These are phyloP conservation scores for Danio jaintianensis DNA, from an alignment of 2,797 vertebrate species.

Conservation along the genomic window DNA sequence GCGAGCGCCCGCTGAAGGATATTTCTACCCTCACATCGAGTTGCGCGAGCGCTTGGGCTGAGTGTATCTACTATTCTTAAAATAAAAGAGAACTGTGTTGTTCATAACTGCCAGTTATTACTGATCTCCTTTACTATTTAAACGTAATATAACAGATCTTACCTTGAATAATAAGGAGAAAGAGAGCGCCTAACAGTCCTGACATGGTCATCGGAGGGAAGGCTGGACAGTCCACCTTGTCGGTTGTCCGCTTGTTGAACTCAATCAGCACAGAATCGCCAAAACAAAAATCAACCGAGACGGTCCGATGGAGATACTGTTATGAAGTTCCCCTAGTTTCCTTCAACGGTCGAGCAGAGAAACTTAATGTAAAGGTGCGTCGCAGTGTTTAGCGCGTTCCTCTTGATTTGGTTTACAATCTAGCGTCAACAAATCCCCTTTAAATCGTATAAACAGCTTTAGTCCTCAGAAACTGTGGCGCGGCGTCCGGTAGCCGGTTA, in stretches of 20 bases:
- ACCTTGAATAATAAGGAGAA: constrained; percentile 70
- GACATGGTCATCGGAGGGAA: constrained; percentile 26
- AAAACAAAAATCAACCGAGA: neutral
- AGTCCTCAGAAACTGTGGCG: neutral
- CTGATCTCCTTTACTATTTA: constrained; percentile 43
- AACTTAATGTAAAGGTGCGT: constrained; percentile 20
- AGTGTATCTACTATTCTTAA: neutral
- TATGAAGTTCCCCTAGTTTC: neutral
- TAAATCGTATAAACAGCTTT: neutral
- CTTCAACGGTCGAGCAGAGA: neutral
- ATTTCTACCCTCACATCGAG: neutral
- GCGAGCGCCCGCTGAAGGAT: neutral
- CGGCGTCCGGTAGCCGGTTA: neutral
- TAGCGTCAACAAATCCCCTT: neutral
- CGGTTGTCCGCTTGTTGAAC: constrained; percentile 35
- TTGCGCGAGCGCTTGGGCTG: neutral
- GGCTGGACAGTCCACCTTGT: constrained; percentile 35
- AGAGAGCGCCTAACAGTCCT: constrained; percentile 66
- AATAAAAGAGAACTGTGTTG: neutral
- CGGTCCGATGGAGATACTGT: neutral
- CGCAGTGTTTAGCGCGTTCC: neutral
- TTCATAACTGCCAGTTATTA: neutral
- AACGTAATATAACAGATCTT: constrained; percentile 66
- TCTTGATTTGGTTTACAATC: neutral
- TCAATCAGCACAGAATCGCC: neutral